These are phyloP conservation scores for Enteromius mattozi DNA, from an alignment of 2,797 vertebrate genomes.

Conservation along the genomic window DNA sequence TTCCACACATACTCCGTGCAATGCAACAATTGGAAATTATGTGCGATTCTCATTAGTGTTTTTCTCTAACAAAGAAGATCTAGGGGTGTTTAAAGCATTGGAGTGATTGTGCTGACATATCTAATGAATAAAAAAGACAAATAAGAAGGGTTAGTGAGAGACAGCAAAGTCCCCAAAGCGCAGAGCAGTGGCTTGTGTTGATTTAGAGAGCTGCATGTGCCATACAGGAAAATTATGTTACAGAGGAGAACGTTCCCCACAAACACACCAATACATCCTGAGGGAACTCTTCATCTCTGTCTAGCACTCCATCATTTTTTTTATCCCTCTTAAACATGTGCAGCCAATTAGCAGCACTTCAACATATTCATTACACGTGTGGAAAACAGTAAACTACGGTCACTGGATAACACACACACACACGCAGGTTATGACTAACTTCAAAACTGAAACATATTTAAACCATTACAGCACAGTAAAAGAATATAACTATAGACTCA, in stretches of 20 bases:
- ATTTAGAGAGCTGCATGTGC: constrained; percentile 67
- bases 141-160: constrained; percentile 8
- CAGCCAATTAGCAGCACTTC: constrained; percentile 63
- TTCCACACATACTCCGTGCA: constrained; percentile 12
- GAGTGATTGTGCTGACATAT: constrained; percentile 26
- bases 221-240: constrained; percentile 66
- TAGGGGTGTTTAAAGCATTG: constrained; percentile 5
- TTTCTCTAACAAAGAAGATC: constrained; percentile 2
- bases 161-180: background rate
- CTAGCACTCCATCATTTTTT: constrained; percentile 46
- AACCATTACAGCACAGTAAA: constrained; percentile 33
- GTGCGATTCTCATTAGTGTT: constrained; percentile 33
- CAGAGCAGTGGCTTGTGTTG: constrained; percentile 54
- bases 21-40: constrained; percentile 15
- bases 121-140: constrained; percentile 32
- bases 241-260: constrained; percentile 61
- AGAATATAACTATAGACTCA: background rate
- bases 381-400: constrained; percentile 54
- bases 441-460: constrained; percentile 36
- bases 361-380: constrained; percentile 55
- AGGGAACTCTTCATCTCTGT: constrained; percentile 48
- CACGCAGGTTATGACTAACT: background rate
- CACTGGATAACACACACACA: constrained; percentile 36
- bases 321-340: constrained; percentile 50
- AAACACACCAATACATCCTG: constrained; percentile 55